A percentile compares a stretch with the other conserved stretches of the same genome.
phyloP scores from a whole-genome alignment of 2,888 invertebrate genomes.

The Philonicus albiceps region DNA sequence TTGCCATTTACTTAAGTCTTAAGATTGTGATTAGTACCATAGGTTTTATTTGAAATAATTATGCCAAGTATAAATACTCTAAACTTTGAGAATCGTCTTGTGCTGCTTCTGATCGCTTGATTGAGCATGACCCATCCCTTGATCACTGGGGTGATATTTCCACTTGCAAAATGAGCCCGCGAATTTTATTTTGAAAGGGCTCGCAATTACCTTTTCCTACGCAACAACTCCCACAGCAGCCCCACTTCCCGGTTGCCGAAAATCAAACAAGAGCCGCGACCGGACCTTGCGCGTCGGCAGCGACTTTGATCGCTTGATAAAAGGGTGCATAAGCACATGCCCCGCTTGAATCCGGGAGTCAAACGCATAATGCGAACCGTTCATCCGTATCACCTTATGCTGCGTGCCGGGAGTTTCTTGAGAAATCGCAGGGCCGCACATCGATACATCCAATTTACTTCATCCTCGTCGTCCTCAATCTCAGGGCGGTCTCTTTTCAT shows the following conservation, averaged over 20 bases:
- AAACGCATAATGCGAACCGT: neutral
- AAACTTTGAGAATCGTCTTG: too few relatives aligned
- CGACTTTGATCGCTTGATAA: too few relatives aligned
- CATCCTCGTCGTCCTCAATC: neutral
- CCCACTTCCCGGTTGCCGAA: neutral
- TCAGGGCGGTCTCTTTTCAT: neutral
- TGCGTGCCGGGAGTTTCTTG: neutral
- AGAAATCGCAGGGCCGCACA: neutral
- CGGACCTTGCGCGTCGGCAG: neutral
- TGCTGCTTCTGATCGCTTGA: too few relatives aligned
- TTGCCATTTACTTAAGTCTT: too few relatives aligned
- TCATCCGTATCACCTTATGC: neutral
- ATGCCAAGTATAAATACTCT: too few relatives aligned
- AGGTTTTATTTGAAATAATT: too few relatives aligned
- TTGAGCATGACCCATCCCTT: too few relatives aligned
- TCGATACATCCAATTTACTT: neutral
- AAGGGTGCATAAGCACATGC: too few relatives aligned
- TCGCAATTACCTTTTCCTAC: neutral
- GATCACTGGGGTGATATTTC: too few relatives aligned
- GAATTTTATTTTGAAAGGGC: too few relatives aligned
- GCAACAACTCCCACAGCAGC: neutral
- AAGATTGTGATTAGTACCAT: too few relatives aligned
- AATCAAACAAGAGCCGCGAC: neutral
- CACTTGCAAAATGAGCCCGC: too few relatives aligned
- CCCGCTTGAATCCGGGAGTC: neutral